Percentiles rank a stretch among this genome's conserved stretches.
Conservation (phyloP, 2,888 invertebrate species). For the Ecliptopera silaceata region DNA sequence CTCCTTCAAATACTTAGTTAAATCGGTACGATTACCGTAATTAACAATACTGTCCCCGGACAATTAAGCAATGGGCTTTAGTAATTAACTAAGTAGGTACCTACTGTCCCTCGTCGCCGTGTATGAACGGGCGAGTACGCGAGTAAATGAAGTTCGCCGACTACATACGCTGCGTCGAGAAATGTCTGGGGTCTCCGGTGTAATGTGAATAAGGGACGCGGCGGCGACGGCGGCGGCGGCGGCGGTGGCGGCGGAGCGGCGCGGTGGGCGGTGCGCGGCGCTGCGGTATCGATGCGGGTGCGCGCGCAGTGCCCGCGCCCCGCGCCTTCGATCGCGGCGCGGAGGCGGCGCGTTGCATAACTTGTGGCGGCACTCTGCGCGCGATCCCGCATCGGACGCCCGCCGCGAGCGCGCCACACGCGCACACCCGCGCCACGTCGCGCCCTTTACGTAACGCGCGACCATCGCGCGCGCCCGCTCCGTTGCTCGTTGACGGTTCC, state of each 20-base stretch:
- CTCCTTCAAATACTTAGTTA: constrained; percentile 14
- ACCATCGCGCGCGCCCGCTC: constrained; percentile 59
- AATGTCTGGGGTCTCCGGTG: constrained; percentile 45
- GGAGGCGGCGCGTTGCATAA: constrained; percentile 80
- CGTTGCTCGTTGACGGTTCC: constrained; percentile 53
- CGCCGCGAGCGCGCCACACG: constrained; percentile 74
- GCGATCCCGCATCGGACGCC: constrained; percentile 78
- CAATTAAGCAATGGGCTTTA: constrained; percentile 29
- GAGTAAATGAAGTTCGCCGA: constrained; percentile 35
- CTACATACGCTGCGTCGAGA: constrained; percentile 42
- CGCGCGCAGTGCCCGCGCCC: constrained; percentile 71
- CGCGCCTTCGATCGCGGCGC: constrained; percentile 70
- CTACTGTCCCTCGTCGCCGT: constrained; percentile 26
- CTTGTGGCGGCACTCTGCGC: constrained; percentile 79
- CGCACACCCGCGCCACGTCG: constrained; percentile 71
- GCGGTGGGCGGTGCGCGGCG: constrained; percentile 44
- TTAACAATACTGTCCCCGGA: constrained; percentile 9
- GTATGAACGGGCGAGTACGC: constrained; percentile 28
- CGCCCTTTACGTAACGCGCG: constrained; percentile 81
- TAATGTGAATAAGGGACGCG: constrained; percentile 63
- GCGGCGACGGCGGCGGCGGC: constrained; percentile 45
- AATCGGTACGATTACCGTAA: constrained; percentile 9
- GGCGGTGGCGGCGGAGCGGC: constrained; percentile 40
- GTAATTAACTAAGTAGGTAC: constrained; percentile 40
- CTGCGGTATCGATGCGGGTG: constrained; percentile 66